phyloP scores from a whole-genome alignment of 1,140 invertebrate genomes.

The Drosophila chauvacae region DNA sequence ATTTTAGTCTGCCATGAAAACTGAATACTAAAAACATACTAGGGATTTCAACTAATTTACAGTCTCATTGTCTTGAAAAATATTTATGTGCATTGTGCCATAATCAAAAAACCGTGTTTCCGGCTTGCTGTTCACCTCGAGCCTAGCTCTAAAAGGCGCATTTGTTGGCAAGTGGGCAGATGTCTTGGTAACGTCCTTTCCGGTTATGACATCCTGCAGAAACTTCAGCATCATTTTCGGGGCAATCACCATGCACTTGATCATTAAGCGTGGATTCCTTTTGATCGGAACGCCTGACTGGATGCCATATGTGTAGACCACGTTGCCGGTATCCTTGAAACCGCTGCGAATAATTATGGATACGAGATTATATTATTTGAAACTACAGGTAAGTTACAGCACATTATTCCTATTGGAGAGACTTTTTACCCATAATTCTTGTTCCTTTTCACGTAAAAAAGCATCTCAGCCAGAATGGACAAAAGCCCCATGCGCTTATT shows the following conservation, averaged over 20 bases:
- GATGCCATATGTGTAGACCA: conserved; percentile 25
- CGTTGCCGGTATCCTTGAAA: conserved; percentile 10
- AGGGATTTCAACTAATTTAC: background rate
- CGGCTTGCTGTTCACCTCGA: conserved; percentile 22
- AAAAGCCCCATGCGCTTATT: conserved; percentile 20
- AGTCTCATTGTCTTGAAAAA: background rate
- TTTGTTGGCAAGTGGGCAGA: background rate
- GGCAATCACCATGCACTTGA: conserved; percentile 23
- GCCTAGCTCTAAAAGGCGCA: conserved; percentile 2
- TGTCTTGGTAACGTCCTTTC: background rate
- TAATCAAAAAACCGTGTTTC: background rate
- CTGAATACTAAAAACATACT: background rate
- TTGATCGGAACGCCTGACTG: rapidly evolving
- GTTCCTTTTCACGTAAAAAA: conserved; percentile 8
- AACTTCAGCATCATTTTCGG: background rate
- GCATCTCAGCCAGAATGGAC: conserved; percentile 28
- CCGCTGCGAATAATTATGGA: background rate
- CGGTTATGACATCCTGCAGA: conserved; percentile 22
- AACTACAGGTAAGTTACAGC: background rate
- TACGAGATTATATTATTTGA: background rate
- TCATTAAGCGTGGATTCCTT: background rate
- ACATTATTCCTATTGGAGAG: background rate
- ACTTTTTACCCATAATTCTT: conserved; percentile 2
- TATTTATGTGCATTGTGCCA: background rate
- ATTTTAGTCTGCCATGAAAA: background rate